These are phyloP conservation scores for Volucella zonaria DNA, from an alignment of 2,888 invertebrate genomes.

Conservation along the genomic window DNA sequence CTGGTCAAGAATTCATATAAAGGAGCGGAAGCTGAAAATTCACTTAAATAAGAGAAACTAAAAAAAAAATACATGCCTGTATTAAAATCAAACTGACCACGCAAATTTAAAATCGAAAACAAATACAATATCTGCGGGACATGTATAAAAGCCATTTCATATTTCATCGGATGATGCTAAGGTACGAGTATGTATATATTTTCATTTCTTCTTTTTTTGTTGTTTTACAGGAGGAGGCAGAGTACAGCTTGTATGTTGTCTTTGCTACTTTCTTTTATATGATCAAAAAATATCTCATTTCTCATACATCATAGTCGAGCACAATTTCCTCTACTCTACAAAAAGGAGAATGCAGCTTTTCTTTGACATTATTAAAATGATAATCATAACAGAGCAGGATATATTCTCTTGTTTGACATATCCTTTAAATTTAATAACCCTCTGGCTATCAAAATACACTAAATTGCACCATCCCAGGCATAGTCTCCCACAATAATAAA, in stretches of 20 bases:
- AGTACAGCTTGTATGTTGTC: constrained; percentile 28
- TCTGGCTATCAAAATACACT: constrained; percentile 41
- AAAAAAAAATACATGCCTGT: constrained; percentile 10
- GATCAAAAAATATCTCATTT: constrained; percentile 32
- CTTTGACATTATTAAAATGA: constrained; percentile 68
- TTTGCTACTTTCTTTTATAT: constrained; percentile 39
- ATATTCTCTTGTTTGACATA: constrained; percentile 59
- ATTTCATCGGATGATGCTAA: constrained; percentile 9
- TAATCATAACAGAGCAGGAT: constrained; percentile 42
- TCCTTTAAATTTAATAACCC: constrained; percentile 71
- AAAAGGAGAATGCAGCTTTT: constrained; percentile 20
- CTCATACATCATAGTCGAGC: constrained; percentile 39
- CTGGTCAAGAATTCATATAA: constrained; percentile 36
- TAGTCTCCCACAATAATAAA: constrained; percentile 39
- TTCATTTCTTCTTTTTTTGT: neutral
- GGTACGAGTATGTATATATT: constrained; percentile 2
- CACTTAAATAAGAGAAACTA: constrained; percentile 40
- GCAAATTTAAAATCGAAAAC: constrained; percentile 36
- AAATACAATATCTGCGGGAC: constrained; percentile 54
- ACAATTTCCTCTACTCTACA: constrained; percentile 40
- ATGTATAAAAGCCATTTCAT: constrained; percentile 46
- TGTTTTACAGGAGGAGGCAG: constrained; percentile 22
- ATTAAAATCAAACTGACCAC: constrained; percentile 45
- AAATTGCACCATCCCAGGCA: constrained; percentile 10
- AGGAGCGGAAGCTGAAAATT: constrained; percentile 26